These are phyloP conservation scores for Omphaloscelis lunosa DNA, from an alignment of 2,888 invertebrate species.

Conservation along the genomic window DNA sequence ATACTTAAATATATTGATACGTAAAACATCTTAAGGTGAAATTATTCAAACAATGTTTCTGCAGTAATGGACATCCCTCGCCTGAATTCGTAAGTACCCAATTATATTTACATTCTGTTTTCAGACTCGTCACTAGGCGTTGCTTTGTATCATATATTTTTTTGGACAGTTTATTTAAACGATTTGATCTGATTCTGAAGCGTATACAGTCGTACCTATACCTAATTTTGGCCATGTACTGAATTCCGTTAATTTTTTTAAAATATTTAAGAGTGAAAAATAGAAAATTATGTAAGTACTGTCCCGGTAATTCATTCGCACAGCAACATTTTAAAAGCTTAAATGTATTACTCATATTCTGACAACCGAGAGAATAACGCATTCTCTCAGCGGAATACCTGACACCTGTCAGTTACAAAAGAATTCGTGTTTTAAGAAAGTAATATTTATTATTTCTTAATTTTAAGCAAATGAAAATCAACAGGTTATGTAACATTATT, in stretches of 20 bases:
- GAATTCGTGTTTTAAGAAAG: not conserved
- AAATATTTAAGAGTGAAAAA: not conserved
- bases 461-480: not conserved
- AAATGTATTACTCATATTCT: not conserved
- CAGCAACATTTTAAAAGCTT: not conserved
- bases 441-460: not conserved
- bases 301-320: not conserved
- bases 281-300: not conserved
- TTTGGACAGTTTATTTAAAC: not conserved
- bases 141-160: not conserved
- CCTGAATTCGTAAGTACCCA: constrained; percentile 24
- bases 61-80: constrained; percentile 23
- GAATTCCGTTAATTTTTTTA: not conserved
- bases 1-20: constrained; percentile 4
- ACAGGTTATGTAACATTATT: not conserved
- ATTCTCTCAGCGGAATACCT: not conserved
- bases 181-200: not conserved
- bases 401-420: not conserved
- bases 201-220: not conserved
- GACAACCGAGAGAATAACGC: too few species aligned
- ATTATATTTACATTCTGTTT: constrained; percentile 30
- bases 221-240: not conserved
- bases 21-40: constrained; percentile 19
- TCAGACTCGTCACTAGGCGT: not conserved
- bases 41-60: constrained; percentile 38